Conservation (phyloP, 2,797 vertebrate species). For the Tolypeutes matacus region DNA sequence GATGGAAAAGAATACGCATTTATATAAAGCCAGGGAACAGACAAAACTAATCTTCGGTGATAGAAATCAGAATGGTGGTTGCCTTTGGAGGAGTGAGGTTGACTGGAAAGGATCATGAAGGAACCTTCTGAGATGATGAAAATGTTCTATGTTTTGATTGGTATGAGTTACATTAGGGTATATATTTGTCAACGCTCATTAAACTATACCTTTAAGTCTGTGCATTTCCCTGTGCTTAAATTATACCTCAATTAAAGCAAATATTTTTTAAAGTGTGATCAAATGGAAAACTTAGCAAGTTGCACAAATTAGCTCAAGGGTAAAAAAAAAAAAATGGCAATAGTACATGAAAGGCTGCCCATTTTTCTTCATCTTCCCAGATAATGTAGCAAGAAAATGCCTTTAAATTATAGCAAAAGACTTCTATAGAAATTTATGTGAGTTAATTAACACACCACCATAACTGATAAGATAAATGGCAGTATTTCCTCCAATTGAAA, state of each 20-base stretch:
- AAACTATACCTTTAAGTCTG: neutral
- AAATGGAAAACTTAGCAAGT: neutral
- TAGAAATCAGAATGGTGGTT: neutral
- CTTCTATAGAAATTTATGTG: neutral
- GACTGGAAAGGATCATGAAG: neutral
- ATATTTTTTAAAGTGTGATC: neutral
- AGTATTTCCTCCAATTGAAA: neutral
- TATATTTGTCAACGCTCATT: constrained; percentile 9
- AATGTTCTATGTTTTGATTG: neutral
- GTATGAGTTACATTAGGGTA: neutral
- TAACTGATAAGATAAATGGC: neutral
- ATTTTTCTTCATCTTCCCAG: constrained; percentile 1
- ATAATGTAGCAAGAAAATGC: neutral
- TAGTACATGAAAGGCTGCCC: constrained; percentile 1
- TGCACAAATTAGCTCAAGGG: neutral
- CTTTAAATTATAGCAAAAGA: neutral
- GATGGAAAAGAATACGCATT: neutral
- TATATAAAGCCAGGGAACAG: neutral
- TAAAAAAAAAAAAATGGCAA: neutral
- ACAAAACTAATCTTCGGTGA: neutral
- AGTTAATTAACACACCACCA: neutral
- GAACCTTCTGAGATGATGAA: neutral
- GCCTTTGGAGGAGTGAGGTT: neutral
- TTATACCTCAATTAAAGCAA: constrained; percentile 6
- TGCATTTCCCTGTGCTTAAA: neutral